Percentiles rank a stretch among this genome's conserved stretches.
These are phyloP conservation scores for Prunella strophiata DNA, from an alignment of 2,797 vertebrate species.

Conservation along the genomic window DNA sequence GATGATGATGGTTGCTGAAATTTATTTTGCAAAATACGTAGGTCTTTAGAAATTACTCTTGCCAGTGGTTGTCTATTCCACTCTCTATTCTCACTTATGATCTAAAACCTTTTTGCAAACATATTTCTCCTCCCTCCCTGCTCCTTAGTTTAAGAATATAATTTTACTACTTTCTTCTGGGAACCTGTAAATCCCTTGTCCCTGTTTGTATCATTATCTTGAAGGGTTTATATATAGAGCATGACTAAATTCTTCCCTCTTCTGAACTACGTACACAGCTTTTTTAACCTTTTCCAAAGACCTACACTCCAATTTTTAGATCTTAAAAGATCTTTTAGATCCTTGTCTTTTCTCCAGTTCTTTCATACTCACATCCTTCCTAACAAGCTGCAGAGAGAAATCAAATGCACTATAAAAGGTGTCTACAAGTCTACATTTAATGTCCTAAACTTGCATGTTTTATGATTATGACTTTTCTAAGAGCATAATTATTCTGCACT, in stretches of 20 bases:
- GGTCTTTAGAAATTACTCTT: background rate
- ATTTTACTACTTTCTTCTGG: background rate
- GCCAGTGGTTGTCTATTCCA: background rate
- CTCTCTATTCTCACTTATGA: no score
- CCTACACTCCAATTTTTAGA: background rate
- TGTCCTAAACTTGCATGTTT: background rate
- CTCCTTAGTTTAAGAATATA: background rate
- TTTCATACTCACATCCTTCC: background rate
- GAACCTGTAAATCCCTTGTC: background rate
- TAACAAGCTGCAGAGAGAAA: background rate
- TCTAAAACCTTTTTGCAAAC: background rate
- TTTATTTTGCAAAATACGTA: background rate
- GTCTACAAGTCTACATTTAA: background rate
- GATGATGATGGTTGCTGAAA: background rate
- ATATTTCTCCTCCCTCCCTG: background rate
- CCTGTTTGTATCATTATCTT: background rate
- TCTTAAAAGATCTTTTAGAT: background rate
- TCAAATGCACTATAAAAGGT: background rate
- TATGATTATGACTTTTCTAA: background rate
- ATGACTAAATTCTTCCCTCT: background rate
- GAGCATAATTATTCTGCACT: background rate
- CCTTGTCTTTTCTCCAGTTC: background rate
- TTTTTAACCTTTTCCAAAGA: background rate
- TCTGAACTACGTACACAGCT: background rate
- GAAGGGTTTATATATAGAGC: background rate